A percentile compares a stretch with the other conserved stretches of the same genome.
Evolutionary conservation across 2,113 vertebrate genomes (phyloP).

Genomic region (Scophthalmus maximus): DNA sequence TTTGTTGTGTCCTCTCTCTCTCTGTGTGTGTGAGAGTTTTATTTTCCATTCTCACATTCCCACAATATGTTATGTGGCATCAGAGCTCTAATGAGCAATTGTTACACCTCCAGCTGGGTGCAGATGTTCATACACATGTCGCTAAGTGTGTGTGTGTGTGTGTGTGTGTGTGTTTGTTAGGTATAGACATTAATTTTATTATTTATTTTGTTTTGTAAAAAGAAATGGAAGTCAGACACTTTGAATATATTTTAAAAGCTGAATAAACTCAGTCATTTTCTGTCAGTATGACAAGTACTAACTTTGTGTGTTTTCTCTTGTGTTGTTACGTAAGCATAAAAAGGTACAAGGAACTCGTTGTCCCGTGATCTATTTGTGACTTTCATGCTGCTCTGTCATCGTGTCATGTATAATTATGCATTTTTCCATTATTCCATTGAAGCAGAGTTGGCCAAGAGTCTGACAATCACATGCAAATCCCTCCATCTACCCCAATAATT

Average conservation of each 20-base stretch:
- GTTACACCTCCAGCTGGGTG: conserved; percentile 48
- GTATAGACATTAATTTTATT: no score
- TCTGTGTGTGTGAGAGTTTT: not conserved
- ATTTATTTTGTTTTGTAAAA: no score
- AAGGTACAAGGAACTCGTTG: no score
- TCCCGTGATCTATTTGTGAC: no score
- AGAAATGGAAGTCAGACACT: conserved; percentile 31
- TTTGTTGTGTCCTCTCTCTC: not conserved
- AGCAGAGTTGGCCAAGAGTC: not conserved
- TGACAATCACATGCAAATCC: not conserved
- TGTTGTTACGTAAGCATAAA: no score
- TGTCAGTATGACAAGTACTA: no score
- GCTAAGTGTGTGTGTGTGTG: not conserved
- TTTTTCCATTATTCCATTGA: no score
- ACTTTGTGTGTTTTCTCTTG: no score
- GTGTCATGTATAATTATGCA: no score
- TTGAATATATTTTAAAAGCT: no score
- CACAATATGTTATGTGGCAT: conserved; percentile 24
- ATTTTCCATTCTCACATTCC: conserved; percentile 30
- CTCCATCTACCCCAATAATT: conserved; percentile 1
- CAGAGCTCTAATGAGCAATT: conserved; percentile 47
- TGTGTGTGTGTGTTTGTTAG: conserved; percentile 27
- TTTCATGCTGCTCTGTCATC: no score
- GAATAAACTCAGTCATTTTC: no score
- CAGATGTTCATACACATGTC: conserved; percentile 44